Percentiles rank a stretch among this genome's conserved stretches.
Conservation (phyloP, 2,797 vertebrate species). For the Enteromius fasciolatus region DNA sequence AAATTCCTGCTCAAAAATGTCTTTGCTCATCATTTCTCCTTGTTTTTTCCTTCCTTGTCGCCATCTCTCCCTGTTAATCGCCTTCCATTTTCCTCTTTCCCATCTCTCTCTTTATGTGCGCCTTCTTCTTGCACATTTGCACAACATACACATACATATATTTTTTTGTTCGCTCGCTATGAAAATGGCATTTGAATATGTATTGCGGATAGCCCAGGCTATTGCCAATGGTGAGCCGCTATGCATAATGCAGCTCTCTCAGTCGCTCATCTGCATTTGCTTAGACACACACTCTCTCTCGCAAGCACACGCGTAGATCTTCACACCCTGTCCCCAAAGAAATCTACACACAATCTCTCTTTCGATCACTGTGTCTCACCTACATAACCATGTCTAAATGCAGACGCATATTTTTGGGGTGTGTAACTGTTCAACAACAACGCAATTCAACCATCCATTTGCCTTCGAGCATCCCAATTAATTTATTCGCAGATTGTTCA, state of each 20-base stretch:
- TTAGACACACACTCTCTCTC: constrained; percentile 56
- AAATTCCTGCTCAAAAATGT: constrained; percentile 3
- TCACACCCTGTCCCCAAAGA: constrained; percentile 57
- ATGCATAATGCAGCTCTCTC: constrained; percentile 83
- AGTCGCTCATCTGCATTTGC: constrained; percentile 74
- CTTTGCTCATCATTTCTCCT: constrained; percentile 29
- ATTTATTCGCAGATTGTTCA: constrained; percentile 45
- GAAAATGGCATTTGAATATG: constrained; percentile 79
- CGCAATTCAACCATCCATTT: constrained; percentile 40
- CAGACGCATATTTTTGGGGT: constrained; percentile 19
- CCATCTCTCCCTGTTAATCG: constrained; percentile 24
- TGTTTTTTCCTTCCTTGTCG: constrained; percentile 16
- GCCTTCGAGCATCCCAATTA: constrained; percentile 41
- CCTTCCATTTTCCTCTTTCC: constrained; percentile 10
- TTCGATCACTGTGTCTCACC: constrained; percentile 26
- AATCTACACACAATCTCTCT: constrained; percentile 58
- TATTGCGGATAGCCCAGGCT: constrained; percentile 74
- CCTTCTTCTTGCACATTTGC: constrained; percentile 27
- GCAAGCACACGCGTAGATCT: constrained; percentile 34
- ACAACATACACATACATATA: constrained; percentile 62
- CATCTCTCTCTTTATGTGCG: constrained; percentile 4
- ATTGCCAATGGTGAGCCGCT: constrained; percentile 77
- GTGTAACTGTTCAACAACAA: constrained; percentile 21
- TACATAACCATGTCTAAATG: constrained; percentile 37
- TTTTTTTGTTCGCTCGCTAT: constrained; percentile 70